These are phyloP conservation scores for Panopea generosa DNA, from an alignment of 2,888 invertebrate genomes.

Conservation along the genomic window DNA sequence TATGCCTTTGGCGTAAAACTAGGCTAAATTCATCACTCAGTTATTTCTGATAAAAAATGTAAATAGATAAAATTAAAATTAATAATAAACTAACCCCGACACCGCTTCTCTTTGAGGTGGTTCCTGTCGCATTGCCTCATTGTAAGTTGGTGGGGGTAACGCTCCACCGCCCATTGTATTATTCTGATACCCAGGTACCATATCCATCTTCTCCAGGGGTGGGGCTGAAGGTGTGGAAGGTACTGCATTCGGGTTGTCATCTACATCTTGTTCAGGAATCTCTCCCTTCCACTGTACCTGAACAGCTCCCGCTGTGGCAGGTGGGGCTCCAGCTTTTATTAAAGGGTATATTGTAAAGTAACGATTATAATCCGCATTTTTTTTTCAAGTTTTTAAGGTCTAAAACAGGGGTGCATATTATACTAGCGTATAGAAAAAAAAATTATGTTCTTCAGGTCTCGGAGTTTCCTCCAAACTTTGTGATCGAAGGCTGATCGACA, in stretches of 20 bases:
- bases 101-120: conserved; percentile 69
- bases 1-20: too few relatives aligned
- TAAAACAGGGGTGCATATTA: background rate
- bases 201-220: conserved; percentile 86
- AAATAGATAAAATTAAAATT: too few relatives aligned
- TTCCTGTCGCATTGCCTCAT: conserved; percentile 63
- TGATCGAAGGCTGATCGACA: too few relatives aligned
- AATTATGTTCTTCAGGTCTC: too few relatives aligned
- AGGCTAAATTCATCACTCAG: too few relatives aligned
- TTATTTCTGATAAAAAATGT: too few relatives aligned
- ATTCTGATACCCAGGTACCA: conserved; percentile 85
- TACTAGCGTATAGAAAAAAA: background rate
- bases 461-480: too few relatives aligned
- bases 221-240: conserved; percentile 77
- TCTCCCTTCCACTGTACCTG: conserved; percentile 64
- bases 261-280: conserved; percentile 64
- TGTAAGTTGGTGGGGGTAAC: conserved; percentile 78
- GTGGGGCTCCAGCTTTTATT: conserved; percentile 5
- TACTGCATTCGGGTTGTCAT: conserved; percentile 65
- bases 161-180: conserved; percentile 85
- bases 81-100: conserved; percentile 59
- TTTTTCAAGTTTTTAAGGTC: too few relatives aligned
- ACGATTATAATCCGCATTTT: background rate
- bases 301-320: conserved; percentile 28
- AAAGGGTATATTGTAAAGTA: background rate